A percentile compares a stretch with the other conserved stretches of the same genome.
phyloP scores from a whole-genome alignment of 2,113 vertebrate genomes.

The Megaleporinus macrocephalus region DNA sequence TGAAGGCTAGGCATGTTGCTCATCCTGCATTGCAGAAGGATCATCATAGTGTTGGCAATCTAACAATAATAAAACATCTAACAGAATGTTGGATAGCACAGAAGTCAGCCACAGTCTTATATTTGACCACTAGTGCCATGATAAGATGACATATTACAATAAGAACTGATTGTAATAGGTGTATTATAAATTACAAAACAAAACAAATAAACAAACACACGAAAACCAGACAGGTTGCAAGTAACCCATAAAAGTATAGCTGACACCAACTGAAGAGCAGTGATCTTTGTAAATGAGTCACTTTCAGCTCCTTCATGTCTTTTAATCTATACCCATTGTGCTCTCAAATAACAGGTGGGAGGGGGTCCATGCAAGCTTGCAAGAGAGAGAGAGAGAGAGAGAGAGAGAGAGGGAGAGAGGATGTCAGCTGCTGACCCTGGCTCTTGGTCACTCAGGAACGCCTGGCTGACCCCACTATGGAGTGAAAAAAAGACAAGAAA shows the following conservation, averaged over 20 bases:
- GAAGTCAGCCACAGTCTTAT: no score
- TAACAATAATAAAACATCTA: no score
- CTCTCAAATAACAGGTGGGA: conserved; percentile 38
- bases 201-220: no score
- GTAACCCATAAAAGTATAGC: not conserved
- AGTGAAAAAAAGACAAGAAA: conserved; percentile 71
- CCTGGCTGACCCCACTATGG: conserved; percentile 70
- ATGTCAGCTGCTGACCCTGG: conserved; percentile 79
- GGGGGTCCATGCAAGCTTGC: not conserved
- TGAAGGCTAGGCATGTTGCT: no score
- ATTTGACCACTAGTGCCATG: no score
- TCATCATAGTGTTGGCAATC: no score
- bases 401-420: conserved; percentile 47
- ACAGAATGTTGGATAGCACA: not conserved
- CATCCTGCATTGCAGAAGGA: no score
- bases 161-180: no score
- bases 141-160: no score
- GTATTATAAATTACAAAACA: no score
- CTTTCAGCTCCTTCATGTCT: not conserved
- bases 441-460: conserved; percentile 73
- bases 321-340: not conserved
- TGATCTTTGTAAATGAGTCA: not conserved
- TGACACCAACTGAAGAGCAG: not conserved
- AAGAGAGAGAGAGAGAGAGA: conserved; percentile 6
- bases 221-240: not conserved